A percentile compares a stretch with the other conserved stretches of the same genome.
These are phyloP conservation scores for Neodon shergylaensis DNA, from an alignment of 2,113 vertebrate genomes.

Conservation along the genomic window DNA sequence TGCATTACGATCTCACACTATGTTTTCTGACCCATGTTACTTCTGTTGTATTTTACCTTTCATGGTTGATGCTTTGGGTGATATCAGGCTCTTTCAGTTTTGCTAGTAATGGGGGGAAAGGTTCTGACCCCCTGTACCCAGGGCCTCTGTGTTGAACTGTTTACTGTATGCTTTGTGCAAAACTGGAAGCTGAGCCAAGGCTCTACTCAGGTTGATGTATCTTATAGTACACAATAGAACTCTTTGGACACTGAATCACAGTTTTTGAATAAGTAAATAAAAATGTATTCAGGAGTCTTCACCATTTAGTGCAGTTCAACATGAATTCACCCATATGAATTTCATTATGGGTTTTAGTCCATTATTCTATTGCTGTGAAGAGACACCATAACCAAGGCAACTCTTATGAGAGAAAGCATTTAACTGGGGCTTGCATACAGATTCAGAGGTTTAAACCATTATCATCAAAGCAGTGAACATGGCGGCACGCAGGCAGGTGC, in stretches of 20 bases:
- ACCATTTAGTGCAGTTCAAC: conserved; percentile 4
- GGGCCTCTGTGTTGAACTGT: background rate
- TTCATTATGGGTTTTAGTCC: background rate
- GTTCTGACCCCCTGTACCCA: background rate
- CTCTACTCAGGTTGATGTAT: background rate
- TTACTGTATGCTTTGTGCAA: background rate
- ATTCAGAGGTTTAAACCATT: background rate
- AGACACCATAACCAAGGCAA: background rate
- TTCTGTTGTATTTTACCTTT: background rate
- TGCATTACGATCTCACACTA: background rate
- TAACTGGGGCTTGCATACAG: background rate
- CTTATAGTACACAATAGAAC: background rate
- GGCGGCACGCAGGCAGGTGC: background rate
- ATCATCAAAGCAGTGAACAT: background rate
- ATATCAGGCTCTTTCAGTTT: background rate
- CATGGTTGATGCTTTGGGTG: background rate
- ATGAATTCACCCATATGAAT: background rate
- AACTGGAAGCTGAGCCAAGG: background rate
- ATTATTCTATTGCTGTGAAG: background rate
- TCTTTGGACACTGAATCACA: background rate
- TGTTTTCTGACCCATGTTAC: conserved; percentile 30
- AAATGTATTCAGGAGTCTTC: background rate
- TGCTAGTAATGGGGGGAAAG: background rate
- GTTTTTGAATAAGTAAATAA: conserved; percentile 37
- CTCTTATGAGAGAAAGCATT: background rate